Base-by-base conservation (phyloP, 2,113 vertebrate species). In the Neomonachus schauinslandi region DNA sequence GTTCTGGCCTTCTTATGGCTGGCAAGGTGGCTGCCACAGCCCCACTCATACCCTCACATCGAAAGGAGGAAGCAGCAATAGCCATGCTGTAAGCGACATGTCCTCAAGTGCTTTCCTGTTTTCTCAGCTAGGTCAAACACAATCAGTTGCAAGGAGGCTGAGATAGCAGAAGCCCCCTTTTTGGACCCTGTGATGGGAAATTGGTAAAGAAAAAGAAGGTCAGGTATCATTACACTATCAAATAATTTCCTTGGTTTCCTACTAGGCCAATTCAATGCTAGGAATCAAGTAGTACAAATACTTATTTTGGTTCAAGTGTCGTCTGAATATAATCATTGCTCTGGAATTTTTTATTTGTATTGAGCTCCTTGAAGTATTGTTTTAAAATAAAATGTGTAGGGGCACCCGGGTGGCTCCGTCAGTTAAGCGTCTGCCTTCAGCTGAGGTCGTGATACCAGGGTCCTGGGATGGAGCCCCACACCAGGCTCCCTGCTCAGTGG, bases 291-390 rank as follows among this genome's bases (percentile, higher is more conserved):
- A 14, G 7, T 24, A 53, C 6, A 79, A 61, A 86, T 79, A 71
- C 36, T 91, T 86, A 24, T 80, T 49, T 71, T 51, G 61, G 33
- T 86, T 95, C 61, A 79, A 59, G 63, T 71, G 51, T 59, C 36
- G 19, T 67, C 51, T 59, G 53, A 59, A 36, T 79, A 24, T 49
- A 69, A 31, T 39, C 31, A 26, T 39, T n/a, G 16, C 69, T 61
- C 49, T 82, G 61, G 46, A 59, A 92, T 79, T 71, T 71, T 95
- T 39, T 69, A 14, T 72, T 61, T n/a, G 16, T 93, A 93, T 22
- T 36, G 33, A 69, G 33, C 81, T 24, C 36, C 71, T 59, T 85
- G 49, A 77, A 26, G 49, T 88, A 57, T 80, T 49, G 42, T 49
- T 49, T 77, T 77, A 77, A 76, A 46, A 46, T 16, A 46, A 76